Evolutionary conservation across 2,797 vertebrate genomes (phyloP), one percentile per base, ranked within the genome.

Genomic region (Lagodon rhomboides): DNA sequence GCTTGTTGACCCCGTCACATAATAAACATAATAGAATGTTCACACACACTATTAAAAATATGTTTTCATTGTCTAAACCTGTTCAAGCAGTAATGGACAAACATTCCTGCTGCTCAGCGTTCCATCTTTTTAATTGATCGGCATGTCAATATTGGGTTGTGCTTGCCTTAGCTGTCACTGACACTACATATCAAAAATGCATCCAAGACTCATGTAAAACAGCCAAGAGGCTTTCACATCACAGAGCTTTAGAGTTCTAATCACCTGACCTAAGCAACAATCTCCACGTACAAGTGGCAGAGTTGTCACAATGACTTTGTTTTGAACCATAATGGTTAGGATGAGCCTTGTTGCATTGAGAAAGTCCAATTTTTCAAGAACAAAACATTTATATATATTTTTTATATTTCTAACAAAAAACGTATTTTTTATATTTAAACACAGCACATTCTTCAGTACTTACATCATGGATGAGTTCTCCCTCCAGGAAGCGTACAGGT

Each of bases 401-500:
- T 38, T 38, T 38, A 27, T 44, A 3, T 25, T 22, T 62, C 12
- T 9, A 22, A 17, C 3, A 53, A 16, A 16, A 53, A 5, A 12
- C 38, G 16, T 18, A 3, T 66, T 44, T 65, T 27, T 30, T 18
- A 27, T 25, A 55, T 49, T 56, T 12, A 59, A 54, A 12, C 41
- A 58, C 12, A 47, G 7, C 30, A 38, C 27, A 8, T 59, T n/a
- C 12, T 51, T 56, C 6, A 55, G 12, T 54, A 97, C 98, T 97
- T 93, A 99, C 98, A 73, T 99, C 98, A 84, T 99, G 98, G 87
- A 99, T 99, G 88, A 99, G 98, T 85, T 99, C 98, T 88, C 98
- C 98, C 93, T 99, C 98, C 89, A 99, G 94, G 94, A 99, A 99
- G 89, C 98, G 98, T 58, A 99, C 98, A 25, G 98, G 98, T 91